A percentile compares a stretch with the other conserved stretches of the same genome.
Conservation (phyloP, 2,888 invertebrate genomes). For the Norana najaformis region DNA sequence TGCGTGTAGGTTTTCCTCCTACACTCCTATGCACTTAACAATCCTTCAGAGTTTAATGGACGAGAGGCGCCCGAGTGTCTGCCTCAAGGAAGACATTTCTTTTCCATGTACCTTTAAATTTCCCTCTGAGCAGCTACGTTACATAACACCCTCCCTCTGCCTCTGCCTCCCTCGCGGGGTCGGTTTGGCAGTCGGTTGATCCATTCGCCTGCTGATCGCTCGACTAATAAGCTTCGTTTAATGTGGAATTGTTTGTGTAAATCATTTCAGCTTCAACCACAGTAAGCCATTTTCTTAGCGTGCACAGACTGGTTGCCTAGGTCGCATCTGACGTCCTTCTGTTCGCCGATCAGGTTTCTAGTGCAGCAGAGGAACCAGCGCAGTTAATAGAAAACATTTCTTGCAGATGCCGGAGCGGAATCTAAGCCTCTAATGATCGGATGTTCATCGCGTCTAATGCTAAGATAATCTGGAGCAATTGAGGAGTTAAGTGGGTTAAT, state of each 20-base stretch:
- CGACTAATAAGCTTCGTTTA: conserved; percentile 25
- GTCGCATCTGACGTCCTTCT: background rate
- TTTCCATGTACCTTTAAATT: background rate
- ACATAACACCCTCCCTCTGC: background rate
- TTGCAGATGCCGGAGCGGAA: background rate
- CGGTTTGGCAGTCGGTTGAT: background rate
- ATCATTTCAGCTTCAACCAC: background rate
- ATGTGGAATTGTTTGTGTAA: conserved; percentile 1
- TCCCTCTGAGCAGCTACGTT: background rate
- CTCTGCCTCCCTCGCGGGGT: background rate
- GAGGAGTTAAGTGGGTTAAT: background rate
- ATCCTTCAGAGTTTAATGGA: conserved; percentile 13
- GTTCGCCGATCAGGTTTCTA: background rate
- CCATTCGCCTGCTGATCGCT: background rate
- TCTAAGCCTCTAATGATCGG: background rate
- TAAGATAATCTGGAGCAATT: background rate
- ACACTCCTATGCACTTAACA: conserved; percentile 5
- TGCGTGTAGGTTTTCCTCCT: background rate
- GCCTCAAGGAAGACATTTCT: background rate
- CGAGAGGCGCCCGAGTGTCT: background rate
- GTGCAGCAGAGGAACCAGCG: background rate
- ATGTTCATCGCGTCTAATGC: background rate
- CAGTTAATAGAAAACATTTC: background rate
- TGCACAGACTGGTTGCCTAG: conserved; percentile 1
- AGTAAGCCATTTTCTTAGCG: background rate